Base-by-base conservation (phyloP, 2,797 vertebrate genomes). In the Arnoldichthys spilopterus region DNA sequence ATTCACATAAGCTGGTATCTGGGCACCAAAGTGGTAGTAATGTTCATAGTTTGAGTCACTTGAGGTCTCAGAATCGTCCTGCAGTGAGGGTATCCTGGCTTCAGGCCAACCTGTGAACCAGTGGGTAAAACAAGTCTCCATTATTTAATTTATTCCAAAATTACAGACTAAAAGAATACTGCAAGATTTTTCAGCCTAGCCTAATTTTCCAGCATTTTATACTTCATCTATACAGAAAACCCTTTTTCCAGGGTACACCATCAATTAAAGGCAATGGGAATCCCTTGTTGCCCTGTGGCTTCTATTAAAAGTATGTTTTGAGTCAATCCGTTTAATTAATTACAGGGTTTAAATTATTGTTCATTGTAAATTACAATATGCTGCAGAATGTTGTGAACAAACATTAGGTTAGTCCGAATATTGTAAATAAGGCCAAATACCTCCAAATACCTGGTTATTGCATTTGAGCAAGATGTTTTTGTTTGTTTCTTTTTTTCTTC, bases 31-130 rank as follows among this genome's bases (percentile, higher is more conserved):
- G 58, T 5, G 37, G 72, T 85, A 73, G 28, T 80, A 83, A 56
- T 58, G 72, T 66, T 84, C 78, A 18, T 85, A 74, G 47, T 87
- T 78, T 2, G 83, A 84, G 72, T 79, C 64, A 64, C 37, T 73
- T 13, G 82, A 83, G 53, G 53, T 75, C 20, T 84, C 81, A 18
- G 69, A 40, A 49, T 56, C 70, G 28, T 45, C 61, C 15, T 74
- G 16, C n/a, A 54, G 34, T 59, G 66, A 62, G 22, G 62, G 28
- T 24, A 4, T 58, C 26, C 67, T 67, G n/a, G 3, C 7, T 40
- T 72, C 28, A 59, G 2, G 0, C 28, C 24, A 61, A 49, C 51
- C 74, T 72, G 59, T 70, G 47, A 49, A 7, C 0, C 16, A 49
- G 40, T 13, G 22, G 22, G 37, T 6, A 67, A 13, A 28, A 13